phyloP scores from a whole-genome alignment of 2,797 vertebrate species.

The Sarcophilus harrisii region DNA sequence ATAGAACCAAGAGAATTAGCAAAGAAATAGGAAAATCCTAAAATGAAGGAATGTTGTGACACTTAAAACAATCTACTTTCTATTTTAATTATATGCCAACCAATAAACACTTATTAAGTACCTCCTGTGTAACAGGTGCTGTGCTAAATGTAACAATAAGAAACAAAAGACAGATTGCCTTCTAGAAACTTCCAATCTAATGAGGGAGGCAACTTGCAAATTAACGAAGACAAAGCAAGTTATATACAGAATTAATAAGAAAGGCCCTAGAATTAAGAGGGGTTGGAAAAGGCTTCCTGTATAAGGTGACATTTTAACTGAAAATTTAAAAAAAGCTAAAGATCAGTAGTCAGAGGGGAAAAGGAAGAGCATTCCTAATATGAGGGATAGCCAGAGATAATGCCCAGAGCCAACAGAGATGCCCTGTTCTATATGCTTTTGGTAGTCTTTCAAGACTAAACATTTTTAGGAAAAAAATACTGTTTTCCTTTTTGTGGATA shows the following conservation, averaged over 20 bases:
- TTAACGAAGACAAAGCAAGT: not conserved
- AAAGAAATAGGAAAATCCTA: not conserved
- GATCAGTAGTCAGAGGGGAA: not conserved
- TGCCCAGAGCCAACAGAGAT: too few relatives aligned
- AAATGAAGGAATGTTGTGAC: not conserved
- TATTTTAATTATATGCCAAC: not conserved
- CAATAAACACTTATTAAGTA: not conserved
- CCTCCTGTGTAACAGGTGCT: not conserved
- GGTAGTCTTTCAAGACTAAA: too few relatives aligned
- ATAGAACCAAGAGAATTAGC: not conserved
- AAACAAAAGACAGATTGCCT: not conserved
- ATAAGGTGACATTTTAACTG: not conserved
- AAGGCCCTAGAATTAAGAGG: not conserved
- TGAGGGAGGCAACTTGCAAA: not conserved
- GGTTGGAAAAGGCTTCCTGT: not conserved
- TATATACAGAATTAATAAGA: not conserved
- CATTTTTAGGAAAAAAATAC: too few relatives aligned
- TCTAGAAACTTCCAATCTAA: not conserved
- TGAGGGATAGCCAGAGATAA: too few relatives aligned
- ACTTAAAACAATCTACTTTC: not conserved
- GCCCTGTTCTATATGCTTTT: too few relatives aligned
- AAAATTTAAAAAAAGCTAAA: not conserved
- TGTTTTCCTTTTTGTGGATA: too few relatives aligned
- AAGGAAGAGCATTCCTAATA: too few relatives aligned
- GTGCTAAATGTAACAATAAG: not conserved